These are phyloP conservation scores for Harmothoe impar DNA, from an alignment of 2,888 invertebrate genomes.

Conservation along the genomic window DNA sequence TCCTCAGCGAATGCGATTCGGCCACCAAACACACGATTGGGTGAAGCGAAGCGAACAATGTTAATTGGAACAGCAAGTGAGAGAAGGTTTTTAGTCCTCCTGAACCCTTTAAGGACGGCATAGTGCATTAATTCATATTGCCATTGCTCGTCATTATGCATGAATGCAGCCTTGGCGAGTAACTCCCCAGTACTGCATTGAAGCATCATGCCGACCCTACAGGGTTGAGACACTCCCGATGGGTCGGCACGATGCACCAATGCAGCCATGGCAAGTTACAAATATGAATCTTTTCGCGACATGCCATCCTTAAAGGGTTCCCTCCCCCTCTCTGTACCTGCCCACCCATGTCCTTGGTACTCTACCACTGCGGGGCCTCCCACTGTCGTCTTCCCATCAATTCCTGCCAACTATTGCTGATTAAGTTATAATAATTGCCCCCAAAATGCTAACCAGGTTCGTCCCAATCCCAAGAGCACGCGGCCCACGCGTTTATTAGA, in stretches of 20 bases:
- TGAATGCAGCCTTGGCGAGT: too few relatives aligned
- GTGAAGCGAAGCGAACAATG: slow-evolving; percentile 34
- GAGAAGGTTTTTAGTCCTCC: not conserved
- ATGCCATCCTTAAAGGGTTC: too few relatives aligned
- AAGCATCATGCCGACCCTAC: too few relatives aligned
- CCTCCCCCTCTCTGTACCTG: not conserved
- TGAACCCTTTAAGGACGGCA: too few relatives aligned
- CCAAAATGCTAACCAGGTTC: slow-evolving; percentile 20
- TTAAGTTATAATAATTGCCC: slow-evolving; percentile 34
- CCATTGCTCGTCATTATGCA: too few relatives aligned
- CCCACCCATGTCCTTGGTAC: not conserved
- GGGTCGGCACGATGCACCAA: too few relatives aligned
- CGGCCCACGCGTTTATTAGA: not conserved
- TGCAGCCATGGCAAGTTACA: too few relatives aligned
- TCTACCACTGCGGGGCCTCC: not conserved
- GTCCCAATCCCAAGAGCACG: not conserved
- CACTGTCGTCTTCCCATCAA: not conserved
- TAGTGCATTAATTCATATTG: too few relatives aligned
- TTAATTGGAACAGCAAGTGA: slow-evolving; percentile 41
- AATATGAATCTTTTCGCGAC: too few relatives aligned
- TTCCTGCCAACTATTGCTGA: not conserved
- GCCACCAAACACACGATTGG: slow-evolving; percentile 41
- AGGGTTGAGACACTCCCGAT: too few relatives aligned
- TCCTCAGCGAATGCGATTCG: not conserved
- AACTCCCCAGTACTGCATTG: too few relatives aligned